Base-by-base conservation (phyloP, 2,113 vertebrate species). In the Trichechus manatus region DNA sequence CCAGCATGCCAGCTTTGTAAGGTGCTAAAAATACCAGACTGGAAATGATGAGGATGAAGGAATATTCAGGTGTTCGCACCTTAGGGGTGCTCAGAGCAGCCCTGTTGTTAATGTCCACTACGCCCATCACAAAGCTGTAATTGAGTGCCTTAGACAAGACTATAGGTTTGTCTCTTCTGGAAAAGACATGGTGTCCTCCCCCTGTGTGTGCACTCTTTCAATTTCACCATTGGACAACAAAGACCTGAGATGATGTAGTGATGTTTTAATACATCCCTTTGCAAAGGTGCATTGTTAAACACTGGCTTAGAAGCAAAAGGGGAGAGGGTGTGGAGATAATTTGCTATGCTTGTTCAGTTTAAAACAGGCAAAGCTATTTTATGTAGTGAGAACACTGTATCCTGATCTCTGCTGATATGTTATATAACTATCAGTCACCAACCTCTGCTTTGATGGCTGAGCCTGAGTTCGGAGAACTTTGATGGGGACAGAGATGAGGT, bases 1-100 rank as follows among this genome's bases (percentile, higher is more conserved):
- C 92, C 92, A 93, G 97, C 87, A 86, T 1, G 96, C 47, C 42
- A 82, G 92, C 95, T 96, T 97, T 97, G 92, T 93, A 87, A 95
- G n/a, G 39, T 42, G 44, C 96, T 98, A 97, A 98, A 97, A 97
- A 97, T 98, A 98, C 19, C 82, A 78, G 8, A 15, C 9, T 72
- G 42, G 61, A 82, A 89, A 94, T 47, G 92, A 82, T 17, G 64
- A 94, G 74, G 53, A 97, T 86, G 50, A 95, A 97, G 93, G 95
- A 36, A 47, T 15, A 22, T 29, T 79, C 93, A 97, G 96, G 96
- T 92, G 93, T 78, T 88, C 72, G 15, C 2, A 1, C 85, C 66
- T 75, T 68, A 36, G 81, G 93, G 77, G 6, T 92, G 72, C 91
- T 95, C 78, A 59, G 77, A 77, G 77, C 68, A 47, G 89, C 74